These are phyloP conservation scores for Coccyzus lansbergi DNA, from an alignment of 2,797 vertebrate genomes.

Conservation along the genomic window DNA sequence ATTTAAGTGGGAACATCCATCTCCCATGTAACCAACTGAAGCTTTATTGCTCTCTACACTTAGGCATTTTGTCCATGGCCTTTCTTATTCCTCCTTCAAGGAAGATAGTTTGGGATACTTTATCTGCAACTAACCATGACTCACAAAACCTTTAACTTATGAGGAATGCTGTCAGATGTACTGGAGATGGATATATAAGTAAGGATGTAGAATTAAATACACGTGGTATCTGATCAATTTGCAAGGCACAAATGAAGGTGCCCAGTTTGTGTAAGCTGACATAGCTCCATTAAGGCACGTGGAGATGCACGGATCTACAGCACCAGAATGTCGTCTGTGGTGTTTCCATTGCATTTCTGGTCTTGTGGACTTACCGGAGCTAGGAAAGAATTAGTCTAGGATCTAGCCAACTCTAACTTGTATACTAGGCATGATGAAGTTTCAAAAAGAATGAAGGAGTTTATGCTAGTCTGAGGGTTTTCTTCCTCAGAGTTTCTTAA, in stretches of 20 bases:
- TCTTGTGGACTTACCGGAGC: background rate
- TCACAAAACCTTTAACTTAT: background rate
- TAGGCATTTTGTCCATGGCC: background rate
- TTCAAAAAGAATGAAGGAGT: background rate
- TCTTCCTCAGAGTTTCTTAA: background rate
- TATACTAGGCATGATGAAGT: background rate
- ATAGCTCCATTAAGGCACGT: background rate
- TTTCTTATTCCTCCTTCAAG: background rate
- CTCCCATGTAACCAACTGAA: background rate
- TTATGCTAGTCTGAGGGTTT: background rate
- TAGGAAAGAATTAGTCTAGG: background rate
- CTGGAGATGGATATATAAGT: background rate
- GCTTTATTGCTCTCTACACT: background rate
- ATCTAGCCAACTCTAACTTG: background rate
- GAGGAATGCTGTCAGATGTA: background rate
- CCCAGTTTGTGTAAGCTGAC: background rate
- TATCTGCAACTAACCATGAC: background rate
- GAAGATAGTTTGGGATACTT: background rate
- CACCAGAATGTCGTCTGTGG: background rate
- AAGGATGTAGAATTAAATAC: background rate
- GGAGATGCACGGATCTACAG: background rate
- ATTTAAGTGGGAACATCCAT: background rate
- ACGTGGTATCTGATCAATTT: background rate
- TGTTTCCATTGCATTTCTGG: background rate
- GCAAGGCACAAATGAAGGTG: background rate